Conservation (phyloP, 1,140 invertebrate genomes). For the Drosophila sp. region DNA sequence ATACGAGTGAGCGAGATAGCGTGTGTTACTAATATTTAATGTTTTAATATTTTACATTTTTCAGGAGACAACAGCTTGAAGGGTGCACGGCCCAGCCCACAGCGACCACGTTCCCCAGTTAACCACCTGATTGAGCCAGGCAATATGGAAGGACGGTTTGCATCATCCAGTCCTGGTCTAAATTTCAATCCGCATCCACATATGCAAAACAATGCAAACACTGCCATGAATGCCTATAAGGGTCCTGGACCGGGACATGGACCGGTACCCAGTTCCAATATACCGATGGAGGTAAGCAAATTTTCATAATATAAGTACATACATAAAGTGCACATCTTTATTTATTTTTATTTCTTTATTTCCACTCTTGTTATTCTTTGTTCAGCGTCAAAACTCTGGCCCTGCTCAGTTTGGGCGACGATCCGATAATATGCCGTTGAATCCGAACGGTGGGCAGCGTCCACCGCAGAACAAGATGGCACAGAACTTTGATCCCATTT, state of each 20-base stretch:
- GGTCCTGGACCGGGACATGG: slow-evolving; percentile 13
- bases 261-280: slow-evolving; percentile 40
- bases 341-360: neutral
- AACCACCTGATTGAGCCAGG: slow-evolving; percentile 44
- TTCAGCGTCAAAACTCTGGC: slow-evolving; percentile 63
- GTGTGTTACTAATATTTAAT: no score
- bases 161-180: slow-evolving; percentile 65
- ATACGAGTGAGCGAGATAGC: no score
- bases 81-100: slow-evolving; percentile 64
- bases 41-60: neutral
- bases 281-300: slow-evolving; percentile 53
- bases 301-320: no score
- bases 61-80: slow-evolving; percentile 60
- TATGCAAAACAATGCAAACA: slow-evolving; percentile 59
- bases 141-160: slow-evolving; percentile 63
- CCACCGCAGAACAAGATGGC: slow-evolving; percentile 85
- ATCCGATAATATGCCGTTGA: slow-evolving; percentile 91
- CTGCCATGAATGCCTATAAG: slow-evolving; percentile 61
- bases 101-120: slow-evolving; percentile 58
- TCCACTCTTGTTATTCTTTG: neutral
- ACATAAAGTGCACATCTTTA: neutral
- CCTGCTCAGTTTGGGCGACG: slow-evolving; percentile 83
- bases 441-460: slow-evolving; percentile 88
- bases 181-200: slow-evolving; percentile 66
- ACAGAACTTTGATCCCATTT: slow-evolving; percentile 94